Evolutionary conservation across 2,113 vertebrate species (phyloP), one percentile per base, ranked within the genome.

Genomic region (Lanius ludovicianus): DNA sequence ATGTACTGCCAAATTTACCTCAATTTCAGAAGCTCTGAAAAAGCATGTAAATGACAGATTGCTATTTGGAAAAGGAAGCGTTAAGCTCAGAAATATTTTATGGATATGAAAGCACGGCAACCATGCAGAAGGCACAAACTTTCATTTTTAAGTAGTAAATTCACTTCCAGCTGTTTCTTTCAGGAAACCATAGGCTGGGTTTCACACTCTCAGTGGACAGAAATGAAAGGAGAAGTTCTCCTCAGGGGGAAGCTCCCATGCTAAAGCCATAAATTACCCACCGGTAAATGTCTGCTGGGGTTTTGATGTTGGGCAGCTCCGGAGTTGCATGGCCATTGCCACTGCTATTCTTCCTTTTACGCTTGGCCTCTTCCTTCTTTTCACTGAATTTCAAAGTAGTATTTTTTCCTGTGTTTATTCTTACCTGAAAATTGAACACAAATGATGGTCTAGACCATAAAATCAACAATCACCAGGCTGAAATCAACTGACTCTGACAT

Each of bases 401-500:
- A 97, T 99, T 99, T 97, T 99, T 99, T 47, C 99, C 99, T 41
- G 99, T 99, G 97, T 99, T 99, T 98, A 99, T 99, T 97, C 99
- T 99, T 87, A 99, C 99, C 99, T 99, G 97, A 91, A 97, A 96
- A 94, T 82, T 56, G 71, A 96, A 96, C 46, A 93, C 70, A 96
- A 94, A 91, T 44, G 35, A 86, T 28, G 37, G 79, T 65, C 86
- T 82, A 82, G 56, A 95, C 73, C 86, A 90, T 53, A 90, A 95
- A 92, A 96, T 44, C 83, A 88, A 84, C 71, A 71, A 73, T 35
- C 75, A 70, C 39, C 37, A 71, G 53, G 56, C 62, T 93, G 68
- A 59, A 93, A 91, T 71, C 46, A 92, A 73, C 49, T 33, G 68
- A 77, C 18, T 78, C 60, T 50, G 37, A 71, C 22, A 31, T 53